Conservation (phyloP, 2,113 vertebrate genomes). For the Pelvicachromis taeniatus region DNA sequence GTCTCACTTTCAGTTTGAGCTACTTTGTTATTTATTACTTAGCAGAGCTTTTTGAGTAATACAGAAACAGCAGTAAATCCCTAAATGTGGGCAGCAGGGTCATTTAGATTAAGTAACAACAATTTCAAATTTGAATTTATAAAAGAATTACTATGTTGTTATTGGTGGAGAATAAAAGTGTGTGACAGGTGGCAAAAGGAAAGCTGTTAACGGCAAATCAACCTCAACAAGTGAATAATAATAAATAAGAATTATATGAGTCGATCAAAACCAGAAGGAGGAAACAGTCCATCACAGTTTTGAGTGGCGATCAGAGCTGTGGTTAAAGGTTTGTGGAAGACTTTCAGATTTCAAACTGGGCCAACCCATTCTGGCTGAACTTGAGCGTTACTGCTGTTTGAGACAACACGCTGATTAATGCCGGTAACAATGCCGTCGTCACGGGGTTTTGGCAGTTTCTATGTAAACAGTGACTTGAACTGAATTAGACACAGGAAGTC, state of each 20-base stretch:
- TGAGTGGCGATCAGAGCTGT: neutral
- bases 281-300: neutral
- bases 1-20: neutral
- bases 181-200: neutral
- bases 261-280: neutral
- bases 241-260: neutral
- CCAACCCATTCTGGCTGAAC: neutral
- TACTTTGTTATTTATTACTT: neutral
- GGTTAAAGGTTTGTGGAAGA: neutral
- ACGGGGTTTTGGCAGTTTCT: slow-evolving; percentile 30
- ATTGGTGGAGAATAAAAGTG: neutral
- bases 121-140: neutral
- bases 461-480: slow-evolving; percentile 16
- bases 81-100: neutral
- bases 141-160: accelerated
- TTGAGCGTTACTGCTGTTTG: neutral
- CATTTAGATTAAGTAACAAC: neutral
- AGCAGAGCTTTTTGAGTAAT: neutral
- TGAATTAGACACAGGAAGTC: slow-evolving; percentile 23
- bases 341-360: neutral
- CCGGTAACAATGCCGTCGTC: neutral
- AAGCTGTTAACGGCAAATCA: neutral
- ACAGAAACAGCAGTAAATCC: neutral
- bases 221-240: neutral
- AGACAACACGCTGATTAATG: neutral